Evolutionary conservation across 2,113 vertebrate genomes (phyloP).

Genomic region (Apeltes quadracus): DNA sequence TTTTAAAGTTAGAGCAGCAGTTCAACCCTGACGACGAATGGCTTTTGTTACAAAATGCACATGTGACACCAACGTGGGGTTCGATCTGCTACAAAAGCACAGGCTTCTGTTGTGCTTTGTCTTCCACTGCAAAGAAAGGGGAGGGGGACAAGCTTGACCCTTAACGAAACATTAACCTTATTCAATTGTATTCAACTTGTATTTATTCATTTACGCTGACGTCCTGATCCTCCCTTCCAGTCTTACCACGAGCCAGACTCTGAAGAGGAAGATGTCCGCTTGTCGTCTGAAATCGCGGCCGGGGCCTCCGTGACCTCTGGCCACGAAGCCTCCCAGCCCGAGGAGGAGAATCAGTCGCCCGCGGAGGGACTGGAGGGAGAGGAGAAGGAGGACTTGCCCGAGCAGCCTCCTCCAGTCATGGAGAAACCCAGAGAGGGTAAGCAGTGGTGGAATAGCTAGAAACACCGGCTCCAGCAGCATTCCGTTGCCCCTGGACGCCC

Average conservation of each 20-base stretch:
- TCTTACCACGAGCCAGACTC: conserved; percentile 72
- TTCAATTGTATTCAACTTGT: no score
- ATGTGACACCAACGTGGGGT: neutral
- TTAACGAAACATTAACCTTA: neutral
- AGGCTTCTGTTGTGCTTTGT: no score
- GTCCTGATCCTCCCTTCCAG: conserved; percentile 32
- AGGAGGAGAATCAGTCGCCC: conserved; percentile 35
- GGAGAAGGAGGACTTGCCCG: conserved; percentile 78
- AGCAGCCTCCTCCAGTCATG: conserved; percentile 65
- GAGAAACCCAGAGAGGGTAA: conserved; percentile 75
- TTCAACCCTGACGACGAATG: neutral
- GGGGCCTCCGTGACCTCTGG: conserved; percentile 51
- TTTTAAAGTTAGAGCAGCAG: neutral
- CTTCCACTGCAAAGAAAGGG: neutral
- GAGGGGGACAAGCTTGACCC: neutral
- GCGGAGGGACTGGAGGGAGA: conserved; percentile 57
- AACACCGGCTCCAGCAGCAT: neutral
- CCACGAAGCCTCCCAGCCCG: conserved; percentile 36
- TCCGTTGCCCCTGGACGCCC: neutral
- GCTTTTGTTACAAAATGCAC: neutral
- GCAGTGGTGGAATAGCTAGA: neutral
- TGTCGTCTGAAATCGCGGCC: conserved; percentile 77
- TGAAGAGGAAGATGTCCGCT: conserved; percentile 83
- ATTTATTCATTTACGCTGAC: neutral
- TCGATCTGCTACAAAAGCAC: neutral